Base-by-base conservation (phyloP, 1,140 invertebrate species). In the Adoxophyes honmai region DNA sequence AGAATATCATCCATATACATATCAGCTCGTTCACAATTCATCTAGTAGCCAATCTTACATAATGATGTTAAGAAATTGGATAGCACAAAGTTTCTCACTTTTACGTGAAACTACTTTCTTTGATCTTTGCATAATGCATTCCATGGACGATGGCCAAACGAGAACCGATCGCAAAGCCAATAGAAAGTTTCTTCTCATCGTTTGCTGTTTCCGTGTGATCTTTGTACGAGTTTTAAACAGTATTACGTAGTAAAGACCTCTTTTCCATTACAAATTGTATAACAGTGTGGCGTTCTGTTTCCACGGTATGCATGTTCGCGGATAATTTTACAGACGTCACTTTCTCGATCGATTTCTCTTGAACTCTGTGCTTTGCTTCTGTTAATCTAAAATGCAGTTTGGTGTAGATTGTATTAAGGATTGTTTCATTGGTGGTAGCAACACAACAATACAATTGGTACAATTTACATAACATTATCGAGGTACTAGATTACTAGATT, bases 261-360 rank as follows among this genome's bases (percentile, higher is more conserved):
- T 10, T 44, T 44, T 44, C 16, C 34, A 34, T 52, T 34, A 52
- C 28, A 33, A n/a, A n/a, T n/a, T n/a, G n/a, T n/a, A n/a, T 33
- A 34, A 52, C 34, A 16, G 48, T 52, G 18, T 39, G 38, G 16
- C 8, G 21, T 44, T 44, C 15, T 9, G 34, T 54, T 34, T 54
- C 33, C 14, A 18, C 9, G 18, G 33, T 54, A 51, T 53, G 62
- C 61, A 63, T 64, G 64, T 56, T 63, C 53, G 64, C 38, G 67
- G 67, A 72, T 70, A 64, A 70, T 77, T 61, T 66, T 56, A 69
- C 57, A 70, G 61, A 70, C 60, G 64, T 69, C 73, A 73, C 78
- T 81, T 81, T 81, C 78, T 66, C 78, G 67, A 70, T 73, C 66
- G 74, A 73, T 81, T 81, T 81, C 75, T 78, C 78, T 64, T 58